Conservation (phyloP, 2,797 vertebrate species). For the Chrosomus eos region DNA sequence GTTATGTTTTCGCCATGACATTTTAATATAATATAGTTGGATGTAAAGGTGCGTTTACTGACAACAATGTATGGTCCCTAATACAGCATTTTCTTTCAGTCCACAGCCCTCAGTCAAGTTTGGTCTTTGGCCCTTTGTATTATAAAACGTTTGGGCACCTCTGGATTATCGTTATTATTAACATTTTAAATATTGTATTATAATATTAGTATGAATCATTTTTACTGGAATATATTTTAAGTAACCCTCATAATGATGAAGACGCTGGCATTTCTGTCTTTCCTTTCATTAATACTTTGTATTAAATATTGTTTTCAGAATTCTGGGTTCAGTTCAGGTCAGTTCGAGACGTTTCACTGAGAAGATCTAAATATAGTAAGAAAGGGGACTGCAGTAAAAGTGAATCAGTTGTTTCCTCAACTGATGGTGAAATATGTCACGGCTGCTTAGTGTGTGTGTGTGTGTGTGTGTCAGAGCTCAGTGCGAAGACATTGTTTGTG, state of each 20-base stretch:
- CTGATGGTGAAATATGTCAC: conserved; percentile 25
- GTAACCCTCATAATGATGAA: not conserved
- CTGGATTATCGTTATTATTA: not conserved
- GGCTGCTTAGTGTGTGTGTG: conserved; percentile 28
- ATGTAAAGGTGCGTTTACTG: not conserved
- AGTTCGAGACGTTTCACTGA: not conserved
- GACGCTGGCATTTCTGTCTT: not conserved
- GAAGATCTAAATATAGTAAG: conserved; percentile 6
- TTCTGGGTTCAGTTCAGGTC: not conserved
- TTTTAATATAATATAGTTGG: not conserved
- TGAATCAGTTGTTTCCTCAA: not conserved
- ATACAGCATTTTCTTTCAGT: not conserved
- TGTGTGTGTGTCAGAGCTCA: conserved; percentile 53
- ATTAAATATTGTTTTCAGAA: not conserved
- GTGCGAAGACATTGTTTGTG: conserved; percentile 68
- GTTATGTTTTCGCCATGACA: not conserved
- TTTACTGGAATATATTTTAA: not conserved
- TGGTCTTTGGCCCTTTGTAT: not conserved
- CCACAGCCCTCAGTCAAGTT: not conserved
- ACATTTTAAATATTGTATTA: not conserved
- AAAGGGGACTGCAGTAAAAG: not conserved
- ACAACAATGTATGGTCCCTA: no score
- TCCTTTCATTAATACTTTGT: not conserved
- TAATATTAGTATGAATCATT: not conserved
- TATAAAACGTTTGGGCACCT: not conserved